Evolutionary conservation across 2,797 vertebrate species (phyloP).

Genomic region (Pangasius djambal): DNA sequence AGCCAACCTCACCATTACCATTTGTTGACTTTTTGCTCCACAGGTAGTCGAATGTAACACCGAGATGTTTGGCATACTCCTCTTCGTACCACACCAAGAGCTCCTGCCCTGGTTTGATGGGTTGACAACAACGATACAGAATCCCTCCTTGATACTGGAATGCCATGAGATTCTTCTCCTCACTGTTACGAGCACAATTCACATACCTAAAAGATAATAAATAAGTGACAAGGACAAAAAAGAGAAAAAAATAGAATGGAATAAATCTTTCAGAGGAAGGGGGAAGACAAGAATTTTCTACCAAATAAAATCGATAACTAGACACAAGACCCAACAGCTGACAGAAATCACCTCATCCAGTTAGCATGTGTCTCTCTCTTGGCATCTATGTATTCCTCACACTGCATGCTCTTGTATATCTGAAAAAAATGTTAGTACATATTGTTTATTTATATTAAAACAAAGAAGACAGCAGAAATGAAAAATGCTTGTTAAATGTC

Average conservation of each 20-base stretch:
- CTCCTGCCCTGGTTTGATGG: slow-evolving; percentile 60
- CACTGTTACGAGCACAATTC: slow-evolving; percentile 60
- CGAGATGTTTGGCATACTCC: slow-evolving; percentile 66
- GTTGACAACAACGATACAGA: slow-evolving; percentile 63
- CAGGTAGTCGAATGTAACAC: slow-evolving; percentile 62
- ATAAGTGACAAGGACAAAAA: neutral
- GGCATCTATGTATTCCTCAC: slow-evolving; percentile 66
- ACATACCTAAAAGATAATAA: neutral
- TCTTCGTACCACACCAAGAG: slow-evolving; percentile 72
- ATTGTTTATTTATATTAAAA: neutral
- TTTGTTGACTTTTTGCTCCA: slow-evolving; percentile 57
- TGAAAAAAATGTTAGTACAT: slow-evolving; percentile 32
- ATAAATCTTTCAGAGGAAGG: neutral
- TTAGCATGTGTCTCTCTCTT: slow-evolving; percentile 65
- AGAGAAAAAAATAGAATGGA: neutral
- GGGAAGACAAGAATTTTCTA: neutral
- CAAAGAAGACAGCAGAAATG: neutral
- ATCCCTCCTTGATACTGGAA: slow-evolving; percentile 70
- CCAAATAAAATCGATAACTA: neutral
- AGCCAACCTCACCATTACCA: slow-evolving; percentile 35
- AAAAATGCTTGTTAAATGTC: neutral
- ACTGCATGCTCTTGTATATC: slow-evolving; percentile 65
- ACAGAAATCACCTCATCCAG: slow-evolving; percentile 70
- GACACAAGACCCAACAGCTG: neutral
- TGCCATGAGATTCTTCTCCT: slow-evolving; percentile 72